Percentiles rank a stretch among this genome's conserved stretches.
These are phyloP conservation scores for Eucidaris tribuloides DNA, from an alignment of 35 echinoderm and acorn worm genomes.

Conservation along the genomic window DNA sequence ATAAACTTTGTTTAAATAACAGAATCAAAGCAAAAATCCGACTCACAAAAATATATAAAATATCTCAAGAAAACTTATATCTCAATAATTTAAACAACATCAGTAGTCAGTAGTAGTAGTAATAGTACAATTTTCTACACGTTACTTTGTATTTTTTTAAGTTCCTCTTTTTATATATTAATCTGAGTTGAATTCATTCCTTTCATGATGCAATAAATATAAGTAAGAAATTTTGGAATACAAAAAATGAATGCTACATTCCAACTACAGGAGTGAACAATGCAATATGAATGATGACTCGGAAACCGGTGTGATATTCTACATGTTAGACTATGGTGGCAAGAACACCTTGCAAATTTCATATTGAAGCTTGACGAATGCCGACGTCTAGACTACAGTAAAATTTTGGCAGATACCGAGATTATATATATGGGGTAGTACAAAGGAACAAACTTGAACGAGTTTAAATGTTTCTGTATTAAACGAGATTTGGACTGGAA, in stretches of 20 bases:
- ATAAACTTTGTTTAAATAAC: constrained; percentile 47
- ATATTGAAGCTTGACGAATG: too few relatives aligned
- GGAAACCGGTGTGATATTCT: too few relatives aligned
- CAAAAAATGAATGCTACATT: constrained; percentile 38
- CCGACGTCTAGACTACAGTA: too few relatives aligned
- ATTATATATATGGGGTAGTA: too few relatives aligned
- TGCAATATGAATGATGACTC: too few relatives aligned
- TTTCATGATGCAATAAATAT: constrained; percentile 58
- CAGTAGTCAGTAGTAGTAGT: constrained; percentile 38
- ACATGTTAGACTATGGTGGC: too few relatives aligned
- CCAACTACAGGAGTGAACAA: constrained; percentile 3
- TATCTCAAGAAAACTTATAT: constrained; percentile 88
- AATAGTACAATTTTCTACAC: constrained; percentile 10
- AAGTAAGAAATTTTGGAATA: constrained; percentile 66
- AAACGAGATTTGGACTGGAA: too few relatives aligned
- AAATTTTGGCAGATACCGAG: too few relatives aligned
- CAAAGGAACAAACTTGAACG: too few relatives aligned
- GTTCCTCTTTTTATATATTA: constrained; percentile 14
- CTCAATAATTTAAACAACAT: constrained; percentile 71
- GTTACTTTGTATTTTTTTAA: constrained; percentile 6
- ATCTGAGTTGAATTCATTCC: not conserved
- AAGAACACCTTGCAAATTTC: too few relatives aligned
- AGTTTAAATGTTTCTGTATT: too few relatives aligned
- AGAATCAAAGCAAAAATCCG: constrained; percentile 65
- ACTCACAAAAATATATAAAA: constrained; percentile 99